phyloP scores from a whole-genome alignment of 2,113 vertebrate genomes.

The Acanthisitta chloris region DNA sequence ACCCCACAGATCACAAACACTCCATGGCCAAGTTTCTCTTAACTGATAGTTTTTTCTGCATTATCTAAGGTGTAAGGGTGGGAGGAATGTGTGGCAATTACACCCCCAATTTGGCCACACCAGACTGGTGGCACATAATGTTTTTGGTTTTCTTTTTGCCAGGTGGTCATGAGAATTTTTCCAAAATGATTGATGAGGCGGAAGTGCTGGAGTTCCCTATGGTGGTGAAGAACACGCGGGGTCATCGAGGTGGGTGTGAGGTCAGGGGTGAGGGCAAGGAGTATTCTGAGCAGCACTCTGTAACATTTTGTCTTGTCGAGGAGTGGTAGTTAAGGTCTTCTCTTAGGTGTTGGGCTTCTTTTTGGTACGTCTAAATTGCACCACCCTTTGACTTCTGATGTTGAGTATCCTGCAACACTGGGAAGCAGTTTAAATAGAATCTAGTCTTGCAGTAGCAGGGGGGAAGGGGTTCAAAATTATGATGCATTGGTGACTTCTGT shows the following conservation, averaged over 20 bases:
- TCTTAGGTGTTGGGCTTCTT: not conserved
- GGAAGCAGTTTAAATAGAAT: not conserved
- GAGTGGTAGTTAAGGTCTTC: not conserved
- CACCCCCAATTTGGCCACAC: not conserved
- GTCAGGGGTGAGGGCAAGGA: not conserved
- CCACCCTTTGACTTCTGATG: not conserved
- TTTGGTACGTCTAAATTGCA: not conserved
- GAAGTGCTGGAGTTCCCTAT: constrained; percentile 84
- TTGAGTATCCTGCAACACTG: not conserved
- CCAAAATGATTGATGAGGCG: constrained; percentile 86
- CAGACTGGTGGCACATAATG: not conserved
- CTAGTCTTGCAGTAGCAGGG: not conserved
- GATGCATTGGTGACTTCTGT: not conserved
- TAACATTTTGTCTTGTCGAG: not conserved
- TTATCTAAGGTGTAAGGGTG: not conserved
- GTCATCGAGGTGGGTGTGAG: constrained; percentile 79
- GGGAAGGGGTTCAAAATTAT: not conserved
- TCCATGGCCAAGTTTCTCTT: not conserved
- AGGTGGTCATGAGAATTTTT: constrained; percentile 85
- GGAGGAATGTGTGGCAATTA: not conserved
- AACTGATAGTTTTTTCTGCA: not conserved
- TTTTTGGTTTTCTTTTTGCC: constrained; percentile 59
- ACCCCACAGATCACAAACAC: not conserved
- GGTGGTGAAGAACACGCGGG: constrained; percentile 84
- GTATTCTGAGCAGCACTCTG: not conserved